Percentiles rank a stretch among this genome's conserved stretches.
phyloP scores from a whole-genome alignment of 2,888 invertebrate species.

The Rhogogaster chlorosoma region DNA sequence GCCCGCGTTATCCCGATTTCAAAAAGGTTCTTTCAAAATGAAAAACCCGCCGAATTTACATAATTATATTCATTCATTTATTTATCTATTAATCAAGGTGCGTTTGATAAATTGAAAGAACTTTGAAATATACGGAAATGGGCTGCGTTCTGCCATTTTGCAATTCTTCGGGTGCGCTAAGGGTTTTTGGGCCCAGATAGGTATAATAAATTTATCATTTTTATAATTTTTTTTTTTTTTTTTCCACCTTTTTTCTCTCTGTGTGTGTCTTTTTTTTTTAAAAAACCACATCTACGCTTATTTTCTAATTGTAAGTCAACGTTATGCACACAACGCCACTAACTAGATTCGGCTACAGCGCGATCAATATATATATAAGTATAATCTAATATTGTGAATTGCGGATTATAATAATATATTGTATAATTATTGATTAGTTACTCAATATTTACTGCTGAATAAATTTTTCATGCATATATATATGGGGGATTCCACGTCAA shows the following conservation, averaged over 20 bases:
- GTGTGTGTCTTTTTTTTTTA: not conserved
- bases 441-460: constrained; percentile 12
- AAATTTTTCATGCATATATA: not conserved
- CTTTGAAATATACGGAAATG: constrained; percentile 10
- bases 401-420: constrained; percentile 23
- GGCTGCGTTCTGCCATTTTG: constrained; percentile 36
- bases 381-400: constrained; percentile 31
- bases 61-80: not conserved
- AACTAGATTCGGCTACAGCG: constrained; percentile 7
- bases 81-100: not conserved
- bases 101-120: constrained; percentile 12
- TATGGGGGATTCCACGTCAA: no score
- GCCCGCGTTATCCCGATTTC: constrained; percentile 9
- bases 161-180: constrained; percentile 50
- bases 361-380: not conserved
- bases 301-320: constrained; percentile 9
- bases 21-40: constrained; percentile 8
- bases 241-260: not conserved
- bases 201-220: constrained; percentile 5
- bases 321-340: constrained; percentile 18
- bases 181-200: constrained; percentile 42
- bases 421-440: constrained; percentile 21
- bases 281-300: constrained; percentile 11
- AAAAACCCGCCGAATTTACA: not conserved
- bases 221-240: not conserved